Base-by-base conservation (phyloP, 2,888 invertebrate genomes). In the Campaea margaritaria region DNA sequence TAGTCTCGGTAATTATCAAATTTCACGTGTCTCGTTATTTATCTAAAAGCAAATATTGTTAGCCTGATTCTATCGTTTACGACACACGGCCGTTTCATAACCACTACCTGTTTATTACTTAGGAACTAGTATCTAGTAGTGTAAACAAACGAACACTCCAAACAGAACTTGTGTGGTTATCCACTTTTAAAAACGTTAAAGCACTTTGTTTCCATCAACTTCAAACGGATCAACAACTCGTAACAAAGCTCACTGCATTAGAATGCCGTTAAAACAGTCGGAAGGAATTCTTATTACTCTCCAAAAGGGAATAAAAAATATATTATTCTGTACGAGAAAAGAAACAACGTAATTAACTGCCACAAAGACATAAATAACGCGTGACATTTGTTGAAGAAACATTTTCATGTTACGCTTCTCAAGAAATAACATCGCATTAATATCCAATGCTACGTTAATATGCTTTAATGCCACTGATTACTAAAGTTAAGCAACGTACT, bases 11-110 rank as follows among this genome's bases (percentile, higher is more conserved):
- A 90, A 89, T 90, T 91, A 91, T 83, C 85, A 89, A 88, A 88
- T 86, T 90, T 88, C 79, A 87, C 85, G 83, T 81, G 77, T 83
- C 83, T 81, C 68, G 75, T 79, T 77, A 79, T 78, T 85, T 90
- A 91, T 91, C 91, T 75, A 64, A 79, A 75, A 81, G 83, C 78
- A 89, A 91, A 91, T 86, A 89, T 87, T 85, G 85, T 84, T 81
- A 79, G 76, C 77, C 81, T 76, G 74, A 73, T 81, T 86, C 82
- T 82, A 81, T 82, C 78, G 76, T 81, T 82, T 78, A 82, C 81
- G 73, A 75, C 76, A 79, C 63, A 67, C 59, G 68, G 58, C 64
- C 65, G 80, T 89, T 88, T 86, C 87, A 72, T 85, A 87, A 86
- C 78, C 58, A 67, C 65, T 70, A 66, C 66, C 53, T 65, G 64